Evolutionary conservation across 2,888 invertebrate genomes (phyloP), one percentile per base, ranked within the genome.

Genomic region (Caenorhabditis virilis): DNA sequence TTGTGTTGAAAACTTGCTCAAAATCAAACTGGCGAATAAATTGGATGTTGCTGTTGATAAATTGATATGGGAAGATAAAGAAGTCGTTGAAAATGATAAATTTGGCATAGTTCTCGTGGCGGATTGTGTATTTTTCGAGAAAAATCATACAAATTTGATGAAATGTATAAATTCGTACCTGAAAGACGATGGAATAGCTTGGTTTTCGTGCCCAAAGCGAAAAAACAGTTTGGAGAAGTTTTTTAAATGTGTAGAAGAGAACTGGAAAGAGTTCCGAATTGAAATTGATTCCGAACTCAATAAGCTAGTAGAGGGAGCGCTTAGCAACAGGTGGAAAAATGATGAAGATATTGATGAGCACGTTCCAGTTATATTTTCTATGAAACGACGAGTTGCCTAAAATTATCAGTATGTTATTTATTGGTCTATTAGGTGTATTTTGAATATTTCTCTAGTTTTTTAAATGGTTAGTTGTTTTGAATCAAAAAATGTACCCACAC

Each of bases 41-140:
- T 18, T 52, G 7, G 25, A 27, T 7, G 30, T 52, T 6, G 4
- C 13, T 4, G 15, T 50, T 11, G 13, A 18, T 5, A 2, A 55
- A 23, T 27, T 55, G 5, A 2, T 42, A 26, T 68, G 62, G 59
- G 57, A 52, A 11, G 35, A 16, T 18, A 15, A 36, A 15, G 35
- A 25, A 9, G n/a, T n/a, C n/a, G n/a, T 27, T 49, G 16, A 22
- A 45, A 7, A 20, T 18, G 1, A n/a, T n/a, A 52, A 55, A 26
- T 70, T 69, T 33, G 69, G 73, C 30, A 46, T 64, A 35, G 66
- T 76, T 50, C 51, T 76, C 2, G 71, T 70, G 7, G 72, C 72
- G 5, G 76, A 76, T 53, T 72, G 73, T 62, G 68, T 76, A 0
- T 76, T 76, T 42, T 76, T 73, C 46, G 54, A 59, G 18, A 47